These are phyloP conservation scores for Agrotis puta DNA, from an alignment of 2,888 invertebrate genomes.

Conservation along the genomic window DNA sequence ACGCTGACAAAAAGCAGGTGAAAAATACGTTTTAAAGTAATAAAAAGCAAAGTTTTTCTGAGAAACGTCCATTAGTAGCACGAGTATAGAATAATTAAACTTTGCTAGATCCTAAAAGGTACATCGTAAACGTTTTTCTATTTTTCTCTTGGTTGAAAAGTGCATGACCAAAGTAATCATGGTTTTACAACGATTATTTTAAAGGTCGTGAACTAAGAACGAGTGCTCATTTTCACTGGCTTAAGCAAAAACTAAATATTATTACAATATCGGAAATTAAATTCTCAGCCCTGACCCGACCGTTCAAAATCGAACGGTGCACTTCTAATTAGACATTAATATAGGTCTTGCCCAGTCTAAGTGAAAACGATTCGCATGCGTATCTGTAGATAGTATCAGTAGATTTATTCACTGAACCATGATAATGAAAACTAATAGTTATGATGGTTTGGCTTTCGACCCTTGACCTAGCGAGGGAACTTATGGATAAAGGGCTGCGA, in stretches of 20 bases:
- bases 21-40: conserved; percentile 38
- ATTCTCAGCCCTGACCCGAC: background rate
- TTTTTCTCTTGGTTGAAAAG: conserved; percentile 16
- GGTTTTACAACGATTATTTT: conserved; percentile 1
- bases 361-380: background rate
- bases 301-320: background rate
- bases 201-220: conserved; percentile 20
- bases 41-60: conserved; percentile 24
- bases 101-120: conserved; percentile 4
- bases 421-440: conserved; percentile 4
- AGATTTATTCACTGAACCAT: conserved; percentile 7
- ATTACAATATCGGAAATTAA: background rate
- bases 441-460: background rate
- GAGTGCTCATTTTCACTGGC: background rate
- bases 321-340: background rate
- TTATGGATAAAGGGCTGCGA: background rate
- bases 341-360: background rate
- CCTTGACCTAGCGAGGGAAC: background rate
- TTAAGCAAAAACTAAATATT: background rate
- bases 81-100: conserved; percentile 47
- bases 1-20: conserved; percentile 27
- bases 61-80: conserved; percentile 37
- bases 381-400: background rate
- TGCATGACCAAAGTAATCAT: conserved; percentile 41
- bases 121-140: conserved; percentile 15